These are phyloP conservation scores for Rhinopithecus roxellana DNA, from an alignment of 2,113 vertebrate genomes.

Conservation along the genomic window DNA sequence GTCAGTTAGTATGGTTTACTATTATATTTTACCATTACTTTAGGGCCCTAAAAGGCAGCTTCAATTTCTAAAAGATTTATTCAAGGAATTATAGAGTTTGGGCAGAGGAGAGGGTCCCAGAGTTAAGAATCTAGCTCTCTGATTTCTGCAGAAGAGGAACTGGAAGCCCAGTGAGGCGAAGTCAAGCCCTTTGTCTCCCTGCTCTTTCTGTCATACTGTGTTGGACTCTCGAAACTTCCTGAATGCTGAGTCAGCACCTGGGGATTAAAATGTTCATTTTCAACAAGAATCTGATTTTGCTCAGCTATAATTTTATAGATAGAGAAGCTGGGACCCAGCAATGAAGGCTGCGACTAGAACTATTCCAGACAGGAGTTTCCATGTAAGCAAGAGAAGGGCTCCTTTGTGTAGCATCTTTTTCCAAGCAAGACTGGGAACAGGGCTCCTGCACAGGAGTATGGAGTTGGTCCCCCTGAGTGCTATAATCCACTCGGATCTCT, in stretches of 20 bases:
- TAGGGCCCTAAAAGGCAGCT: background rate
- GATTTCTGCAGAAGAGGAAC: background rate
- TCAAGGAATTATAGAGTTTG: background rate
- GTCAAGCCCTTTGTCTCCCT: too few species aligned
- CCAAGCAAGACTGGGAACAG: background rate
- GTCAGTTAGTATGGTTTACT: background rate
- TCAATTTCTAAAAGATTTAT: background rate
- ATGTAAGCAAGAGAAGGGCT: too few species aligned
- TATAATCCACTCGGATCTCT: background rate
- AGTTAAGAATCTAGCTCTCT: background rate
- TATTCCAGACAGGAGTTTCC: background rate
- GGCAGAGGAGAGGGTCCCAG: background rate
- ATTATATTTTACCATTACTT: background rate
- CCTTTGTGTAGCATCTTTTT: background rate
- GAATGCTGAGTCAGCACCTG: background rate
- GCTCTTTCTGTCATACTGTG: background rate
- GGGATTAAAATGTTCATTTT: background rate
- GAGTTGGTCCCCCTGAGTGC: background rate
- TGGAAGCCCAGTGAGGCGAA: background rate
- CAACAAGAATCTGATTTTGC: background rate
- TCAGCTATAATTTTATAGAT: background rate
- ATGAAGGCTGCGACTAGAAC: background rate
- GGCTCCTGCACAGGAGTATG: too few species aligned
- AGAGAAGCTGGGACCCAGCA: background rate
- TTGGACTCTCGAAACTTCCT: background rate